These are phyloP conservation scores for Argynnis bischoffii DNA, from an alignment of 2,888 invertebrate species.

Conservation along the genomic window DNA sequence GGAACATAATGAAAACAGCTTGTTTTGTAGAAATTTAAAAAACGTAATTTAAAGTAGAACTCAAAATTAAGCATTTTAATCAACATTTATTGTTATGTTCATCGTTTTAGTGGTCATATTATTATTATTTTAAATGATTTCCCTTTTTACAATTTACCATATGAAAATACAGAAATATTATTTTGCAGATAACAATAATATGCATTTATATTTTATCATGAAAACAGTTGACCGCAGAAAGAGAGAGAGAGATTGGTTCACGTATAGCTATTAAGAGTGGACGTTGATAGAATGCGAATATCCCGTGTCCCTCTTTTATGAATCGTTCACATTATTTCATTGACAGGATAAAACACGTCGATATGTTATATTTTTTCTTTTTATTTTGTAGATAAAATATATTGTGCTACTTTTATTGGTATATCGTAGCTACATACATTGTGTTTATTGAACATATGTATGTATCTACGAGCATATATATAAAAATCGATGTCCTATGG, in stretches of 20 bases:
- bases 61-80: too few species aligned
- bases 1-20: too few species aligned
- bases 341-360: conserved; percentile 27
- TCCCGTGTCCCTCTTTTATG: conserved; percentile 40
- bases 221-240: conserved; percentile 33
- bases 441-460: not conserved
- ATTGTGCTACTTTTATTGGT: not conserved
- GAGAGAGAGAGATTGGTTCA: conserved; percentile 46
- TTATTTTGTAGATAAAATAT: conserved; percentile 14
- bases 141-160: not conserved
- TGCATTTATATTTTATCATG: conserved; percentile 15
- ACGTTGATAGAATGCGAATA: conserved; percentile 47
- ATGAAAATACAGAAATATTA: not conserved
- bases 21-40: too few species aligned
- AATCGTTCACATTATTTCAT: conserved; percentile 34
- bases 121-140: not conserved
- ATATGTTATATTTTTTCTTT: conserved; percentile 13
- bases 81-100: too few species aligned
- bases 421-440: not conserved
- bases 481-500: too few species aligned
- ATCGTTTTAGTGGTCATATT: too few species aligned
- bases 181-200: conserved; percentile 18
- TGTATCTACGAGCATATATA: too few species aligned
- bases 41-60: too few species aligned
- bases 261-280: conserved; percentile 46